Percentiles rank a stretch among this genome's conserved stretches.
Conservation (phyloP, 53 echinoderm and acorn worm genomes). For the Holothuria leucospilota region DNA sequence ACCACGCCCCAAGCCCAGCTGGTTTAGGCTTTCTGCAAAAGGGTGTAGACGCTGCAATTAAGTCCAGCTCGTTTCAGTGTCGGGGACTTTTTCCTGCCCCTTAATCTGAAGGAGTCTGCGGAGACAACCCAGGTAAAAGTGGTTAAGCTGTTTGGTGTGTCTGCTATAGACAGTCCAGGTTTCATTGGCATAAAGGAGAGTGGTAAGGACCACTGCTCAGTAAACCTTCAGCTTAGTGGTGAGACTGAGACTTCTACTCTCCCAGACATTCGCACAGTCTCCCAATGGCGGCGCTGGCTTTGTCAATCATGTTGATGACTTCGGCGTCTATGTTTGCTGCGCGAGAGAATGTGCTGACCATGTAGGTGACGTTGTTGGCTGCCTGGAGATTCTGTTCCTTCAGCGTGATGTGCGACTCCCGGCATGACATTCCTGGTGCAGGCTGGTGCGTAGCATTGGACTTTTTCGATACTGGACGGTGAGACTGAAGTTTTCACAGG, state of each 20-base stretch:
- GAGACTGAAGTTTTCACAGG: too few relatives aligned
- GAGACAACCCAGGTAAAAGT: conserved; percentile 10
- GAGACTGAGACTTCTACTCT: neutral
- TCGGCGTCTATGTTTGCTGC: too few relatives aligned
- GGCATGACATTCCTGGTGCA: too few relatives aligned
- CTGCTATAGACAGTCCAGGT: conserved; percentile 4
- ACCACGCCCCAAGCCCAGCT: neutral
- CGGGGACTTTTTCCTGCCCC: conserved; percentile 5
- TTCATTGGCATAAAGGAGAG: neutral
- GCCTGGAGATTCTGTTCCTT: too few relatives aligned
- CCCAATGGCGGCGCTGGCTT: neutral
- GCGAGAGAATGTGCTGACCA: conserved; percentile 11
- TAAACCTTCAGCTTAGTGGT: conserved; percentile 12
- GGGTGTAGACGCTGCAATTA: neutral
- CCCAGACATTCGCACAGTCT: neutral
- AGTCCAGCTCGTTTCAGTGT: neutral
- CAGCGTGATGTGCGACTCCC: too few relatives aligned
- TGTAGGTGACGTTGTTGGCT: neutral
- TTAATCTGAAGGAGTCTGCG: conserved; percentile 5
- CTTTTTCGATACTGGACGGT: too few relatives aligned
- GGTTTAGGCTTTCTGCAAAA: neutral
- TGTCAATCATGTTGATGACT: conserved; percentile 2
- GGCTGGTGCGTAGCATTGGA: too few relatives aligned
- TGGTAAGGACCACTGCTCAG: neutral
- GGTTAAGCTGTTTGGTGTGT: conserved; percentile 13